These are phyloP conservation scores for Poecilus cupreus DNA, from an alignment of 2,888 invertebrate genomes.

Conservation along the genomic window DNA sequence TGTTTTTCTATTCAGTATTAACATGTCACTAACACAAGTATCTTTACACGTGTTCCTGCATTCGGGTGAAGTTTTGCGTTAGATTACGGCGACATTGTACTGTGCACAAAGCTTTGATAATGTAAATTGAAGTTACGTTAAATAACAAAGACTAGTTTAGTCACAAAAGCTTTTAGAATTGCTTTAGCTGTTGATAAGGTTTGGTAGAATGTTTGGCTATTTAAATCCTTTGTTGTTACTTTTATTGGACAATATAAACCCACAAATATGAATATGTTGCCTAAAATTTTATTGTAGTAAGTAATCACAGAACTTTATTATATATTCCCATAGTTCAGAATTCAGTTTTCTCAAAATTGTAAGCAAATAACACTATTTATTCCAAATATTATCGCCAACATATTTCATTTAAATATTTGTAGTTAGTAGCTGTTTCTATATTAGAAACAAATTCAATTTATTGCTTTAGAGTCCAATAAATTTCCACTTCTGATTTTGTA, in stretches of 20 bases:
- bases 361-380: too few relatives aligned
- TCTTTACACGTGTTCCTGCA: constrained; percentile 3
- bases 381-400: too few relatives aligned
- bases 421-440: too few relatives aligned
- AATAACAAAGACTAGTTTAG: constrained; percentile 34
- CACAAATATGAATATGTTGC: too few relatives aligned
- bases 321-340: too few relatives aligned
- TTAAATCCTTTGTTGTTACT: constrained; percentile 10
- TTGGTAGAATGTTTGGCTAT: neutral
- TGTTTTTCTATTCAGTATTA: neutral
- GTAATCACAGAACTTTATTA: too few relatives aligned
- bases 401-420: too few relatives aligned
- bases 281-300: too few relatives aligned
- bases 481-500: too few relatives aligned
- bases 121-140: constrained; percentile 34
- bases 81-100: constrained; percentile 29
- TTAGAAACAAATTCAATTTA: too few relatives aligned
- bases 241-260: neutral
- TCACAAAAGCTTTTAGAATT: constrained; percentile 26
- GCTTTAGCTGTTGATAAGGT: neutral
- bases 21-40: constrained; percentile 3
- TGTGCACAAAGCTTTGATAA: constrained; percentile 14
- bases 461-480: too few relatives aligned
- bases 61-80: constrained; percentile 24
- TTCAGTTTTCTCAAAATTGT: too few relatives aligned